Evolutionary conservation across 2,888 invertebrate genomes (phyloP), one percentile per base, ranked within the genome.

Genomic region (Leptinotarsa peninsularis): DNA sequence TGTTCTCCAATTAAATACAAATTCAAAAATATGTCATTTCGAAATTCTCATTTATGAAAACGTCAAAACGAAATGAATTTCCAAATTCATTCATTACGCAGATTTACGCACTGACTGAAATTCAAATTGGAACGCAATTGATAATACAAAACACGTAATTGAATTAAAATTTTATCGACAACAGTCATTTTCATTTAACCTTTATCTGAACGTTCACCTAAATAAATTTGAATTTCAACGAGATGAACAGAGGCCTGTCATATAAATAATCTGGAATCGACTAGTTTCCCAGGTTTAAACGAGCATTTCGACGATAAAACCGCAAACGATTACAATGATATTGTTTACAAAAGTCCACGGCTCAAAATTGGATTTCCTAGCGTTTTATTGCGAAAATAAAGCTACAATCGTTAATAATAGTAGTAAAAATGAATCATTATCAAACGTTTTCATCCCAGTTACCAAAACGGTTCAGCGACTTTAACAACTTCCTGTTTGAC

Each of bases 251-350:
- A 49, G 60, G 66, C 14, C 71, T 69, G 72, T 75, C 75, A 73
- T 71, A 76, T 76, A 76, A 76, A 76, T 76, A 73, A 76, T 71
- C 76, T 73, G 72, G 15, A 72, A 75, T 73, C 67, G 71, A 73
- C 76, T 74, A 74, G 73, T 72, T 76, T 72, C 23, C 68, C 76
- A 76, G 67, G 71, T 69, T 74, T 72, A 69, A 76, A 73, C 74
- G 76, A 54, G 27, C 70, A 71, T 76, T 43, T 58, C 67, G 66
- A 74, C 69, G 71, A 74, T 76, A 76, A 76, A 76, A 74, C 76
- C 74, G 56, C 74, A 73, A 72, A 43, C 76, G 67, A 76, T 76
- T 71, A 74, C 71, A 69, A 63, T 69, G 67, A 72, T 75, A 75
- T 75, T 72, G 75, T 75, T 75, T 72, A 21, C 75, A 68, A 75